Evolutionary conservation across 2,888 invertebrate species (phyloP).

Genomic region (Drosophila neutralis): DNA sequence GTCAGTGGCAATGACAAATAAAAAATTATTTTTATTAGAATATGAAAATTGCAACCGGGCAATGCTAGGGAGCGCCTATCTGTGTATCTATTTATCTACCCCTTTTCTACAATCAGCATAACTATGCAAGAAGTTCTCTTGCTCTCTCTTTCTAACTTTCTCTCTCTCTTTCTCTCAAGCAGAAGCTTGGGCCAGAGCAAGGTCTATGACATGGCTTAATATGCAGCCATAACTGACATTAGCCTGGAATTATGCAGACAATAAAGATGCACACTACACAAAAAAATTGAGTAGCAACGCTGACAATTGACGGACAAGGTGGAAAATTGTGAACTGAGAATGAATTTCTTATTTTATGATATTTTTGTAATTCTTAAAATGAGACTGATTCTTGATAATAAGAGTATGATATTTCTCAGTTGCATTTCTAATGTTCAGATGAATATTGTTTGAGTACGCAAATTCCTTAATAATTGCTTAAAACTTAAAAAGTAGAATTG

Average conservation of each 20-base stretch:
- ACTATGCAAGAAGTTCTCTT: conserved; percentile 32
- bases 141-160: not conserved
- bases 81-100: conserved; percentile 31
- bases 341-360: too few relatives aligned
- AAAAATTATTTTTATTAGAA: conserved; percentile 74
- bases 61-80: conserved; percentile 34
- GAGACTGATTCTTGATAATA: not conserved
- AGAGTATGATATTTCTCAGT: not conserved
- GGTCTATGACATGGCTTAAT: conserved; percentile 32
- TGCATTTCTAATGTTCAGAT: not conserved
- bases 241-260: conserved; percentile 47
- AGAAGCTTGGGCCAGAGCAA: conserved; percentile 19
- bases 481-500: not conserved
- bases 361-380: not conserved
- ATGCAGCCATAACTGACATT: conserved; percentile 45
- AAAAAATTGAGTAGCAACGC: not conserved
- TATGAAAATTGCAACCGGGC: conserved; percentile 49
- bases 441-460: not conserved
- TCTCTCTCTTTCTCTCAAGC: not conserved
- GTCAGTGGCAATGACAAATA: conserved; percentile 72
- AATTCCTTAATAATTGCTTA: not conserved
- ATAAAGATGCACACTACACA: conserved; percentile 34
- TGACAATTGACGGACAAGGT: not conserved
- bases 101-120: conserved; percentile 67
- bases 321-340: not conserved